phyloP scores from a whole-genome alignment of 2,888 invertebrate genomes.

The Glyphotaelius pellucidus region DNA sequence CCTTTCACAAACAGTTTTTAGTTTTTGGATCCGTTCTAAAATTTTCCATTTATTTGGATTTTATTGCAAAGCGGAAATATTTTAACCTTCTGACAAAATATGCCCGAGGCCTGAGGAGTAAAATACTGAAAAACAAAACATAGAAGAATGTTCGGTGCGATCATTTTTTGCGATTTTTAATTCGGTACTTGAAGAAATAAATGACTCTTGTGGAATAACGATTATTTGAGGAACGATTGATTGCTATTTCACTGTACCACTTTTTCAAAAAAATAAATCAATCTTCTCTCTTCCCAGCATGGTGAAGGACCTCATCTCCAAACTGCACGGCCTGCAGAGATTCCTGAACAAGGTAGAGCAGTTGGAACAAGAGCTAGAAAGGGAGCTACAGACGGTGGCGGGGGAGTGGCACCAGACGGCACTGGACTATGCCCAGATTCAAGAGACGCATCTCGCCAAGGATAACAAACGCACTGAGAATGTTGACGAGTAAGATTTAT shows the following conservation, averaged over 20 bases:
- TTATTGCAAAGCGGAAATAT: no score
- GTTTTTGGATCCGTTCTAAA: no score
- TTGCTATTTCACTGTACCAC: not conserved
- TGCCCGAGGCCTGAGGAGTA: no score
- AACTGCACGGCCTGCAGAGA: slow-evolving; percentile 9
- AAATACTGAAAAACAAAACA: no score
- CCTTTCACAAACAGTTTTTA: no score
- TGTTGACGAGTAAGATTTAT: not conserved
- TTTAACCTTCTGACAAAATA: no score
- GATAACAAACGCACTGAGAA: not conserved
- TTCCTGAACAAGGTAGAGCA: slow-evolving; percentile 27
- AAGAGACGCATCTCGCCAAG: not conserved
- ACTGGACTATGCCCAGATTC: not conserved
- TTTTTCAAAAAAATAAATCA: not conserved
- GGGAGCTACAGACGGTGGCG: not conserved
- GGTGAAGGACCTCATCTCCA: not conserved
- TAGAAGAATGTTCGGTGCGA: no score
- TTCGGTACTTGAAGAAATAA: no score
- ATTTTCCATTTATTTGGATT: no score
- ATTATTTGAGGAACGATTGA: no score
- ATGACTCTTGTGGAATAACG: no score
- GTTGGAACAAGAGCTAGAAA: not conserved
- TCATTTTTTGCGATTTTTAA: no score
- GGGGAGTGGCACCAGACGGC: slow-evolving; percentile 27
- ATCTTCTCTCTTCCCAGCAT: slow-evolving; percentile 22